Percentiles rank a stretch among this genome's conserved stretches.
Conservation (phyloP, 2,797 vertebrate genomes). For the Bufotes viridis region DNA sequence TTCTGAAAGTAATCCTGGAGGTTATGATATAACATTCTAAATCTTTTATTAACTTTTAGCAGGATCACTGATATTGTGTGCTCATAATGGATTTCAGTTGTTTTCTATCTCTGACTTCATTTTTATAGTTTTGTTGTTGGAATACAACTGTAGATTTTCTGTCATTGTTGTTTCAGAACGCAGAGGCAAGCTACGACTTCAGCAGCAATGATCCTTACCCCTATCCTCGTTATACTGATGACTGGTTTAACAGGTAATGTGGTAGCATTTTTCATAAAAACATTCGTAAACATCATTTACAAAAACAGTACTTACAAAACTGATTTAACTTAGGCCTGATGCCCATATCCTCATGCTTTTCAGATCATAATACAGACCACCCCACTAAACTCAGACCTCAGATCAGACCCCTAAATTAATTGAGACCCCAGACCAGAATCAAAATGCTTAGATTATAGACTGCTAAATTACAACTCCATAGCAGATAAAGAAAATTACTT, state of each 20-base stretch:
- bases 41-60: background rate
- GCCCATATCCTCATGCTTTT: no score
- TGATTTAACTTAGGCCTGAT: background rate
- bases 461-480: no score
- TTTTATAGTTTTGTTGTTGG: background rate
- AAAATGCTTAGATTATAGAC: no score
- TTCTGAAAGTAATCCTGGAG: background rate
- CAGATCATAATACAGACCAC: background rate
- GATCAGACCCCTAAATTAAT: background rate
- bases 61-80: background rate
- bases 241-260: constrained; percentile 99
- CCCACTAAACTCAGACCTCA: background rate
- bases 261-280: background rate
- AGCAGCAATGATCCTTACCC: constrained; percentile 98
- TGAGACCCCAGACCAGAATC: background rate
- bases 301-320: background rate
- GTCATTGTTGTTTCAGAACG: constrained; percentile 86
- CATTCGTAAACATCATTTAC: background rate
- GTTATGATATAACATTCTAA: background rate
- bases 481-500: no score
- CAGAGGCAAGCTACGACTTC: constrained; percentile 98
- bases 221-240: constrained; percentile 96
- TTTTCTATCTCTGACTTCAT: background rate
- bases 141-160: background rate
- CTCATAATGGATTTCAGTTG: background rate